Evolutionary conservation across 2,113 vertebrate species (phyloP).

Genomic region (Spea multiplicata): DNA sequence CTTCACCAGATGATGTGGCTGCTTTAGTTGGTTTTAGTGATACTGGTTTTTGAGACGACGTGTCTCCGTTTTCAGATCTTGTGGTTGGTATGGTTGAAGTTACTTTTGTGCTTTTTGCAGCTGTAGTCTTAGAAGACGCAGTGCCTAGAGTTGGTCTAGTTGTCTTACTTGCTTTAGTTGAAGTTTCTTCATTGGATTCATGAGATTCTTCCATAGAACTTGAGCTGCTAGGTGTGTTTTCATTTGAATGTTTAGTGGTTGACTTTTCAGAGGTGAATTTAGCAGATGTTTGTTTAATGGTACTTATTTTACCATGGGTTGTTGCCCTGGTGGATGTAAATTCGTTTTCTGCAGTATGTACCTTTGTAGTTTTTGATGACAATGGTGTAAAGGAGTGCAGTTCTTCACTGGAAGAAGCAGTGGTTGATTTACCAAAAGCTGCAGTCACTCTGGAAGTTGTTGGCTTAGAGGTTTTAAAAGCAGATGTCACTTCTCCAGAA

Average conservation of each 20-base stretch:
- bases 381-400: not conserved
- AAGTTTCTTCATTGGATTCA: not conserved
- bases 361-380: not conserved
- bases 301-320: not conserved
- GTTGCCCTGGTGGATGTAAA: not conserved
- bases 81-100: not conserved
- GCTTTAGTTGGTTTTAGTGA: conserved; percentile 1
- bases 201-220: not conserved
- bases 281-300: not conserved
- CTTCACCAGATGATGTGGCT: not conserved
- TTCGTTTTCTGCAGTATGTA: not conserved
- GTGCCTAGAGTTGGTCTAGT: not conserved
- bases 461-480: not conserved
- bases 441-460: not conserved
- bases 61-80: not conserved
- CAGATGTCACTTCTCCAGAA: conserved; percentile 8
- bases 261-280: not conserved
- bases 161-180: not conserved
- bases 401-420: not conserved
- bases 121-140: not conserved
- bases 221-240: not conserved
- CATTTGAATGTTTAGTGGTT: not conserved
- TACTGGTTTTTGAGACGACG: not conserved
- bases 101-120: not conserved
- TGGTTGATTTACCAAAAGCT: conserved; percentile 1